Conservation (phyloP, 2,888 invertebrate species). For the Ditylenchus weischeri region DNA sequence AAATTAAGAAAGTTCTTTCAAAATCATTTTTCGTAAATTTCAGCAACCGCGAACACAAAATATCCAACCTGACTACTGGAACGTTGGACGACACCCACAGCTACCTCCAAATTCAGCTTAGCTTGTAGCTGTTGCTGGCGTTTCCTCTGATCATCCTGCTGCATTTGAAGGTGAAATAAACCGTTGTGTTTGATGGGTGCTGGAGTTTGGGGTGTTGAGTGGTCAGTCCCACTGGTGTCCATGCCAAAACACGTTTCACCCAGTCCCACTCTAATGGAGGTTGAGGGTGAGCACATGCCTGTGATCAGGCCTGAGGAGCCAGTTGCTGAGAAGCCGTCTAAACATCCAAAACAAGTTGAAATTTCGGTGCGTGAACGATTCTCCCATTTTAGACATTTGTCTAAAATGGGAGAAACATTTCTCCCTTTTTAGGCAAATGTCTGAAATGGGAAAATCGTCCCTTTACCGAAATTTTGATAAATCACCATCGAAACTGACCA, state of each 20-base stretch:
- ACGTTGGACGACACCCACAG: conserved; percentile 11
- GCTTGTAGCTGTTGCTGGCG: conserved; percentile 17
- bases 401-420: too few species aligned
- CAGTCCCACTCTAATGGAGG: conserved; percentile 4
- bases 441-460: too few species aligned
- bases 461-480: neutral
- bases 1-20: too few species aligned
- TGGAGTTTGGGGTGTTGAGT: conserved; percentile 1
- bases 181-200: conserved; percentile 3
- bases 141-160: conserved; percentile 26
- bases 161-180: conserved; percentile 18
- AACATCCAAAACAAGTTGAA: neutral
- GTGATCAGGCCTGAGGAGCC: conserved; percentile 7
- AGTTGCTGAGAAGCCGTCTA: conserved; percentile 22
- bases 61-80: conserved; percentile 21
- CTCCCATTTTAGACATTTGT: too few species aligned
- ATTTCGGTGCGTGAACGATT: too few species aligned
- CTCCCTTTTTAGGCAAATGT: too few species aligned
- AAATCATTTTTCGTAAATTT: too few species aligned
- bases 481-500: neutral
- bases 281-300: conserved; percentile 20
- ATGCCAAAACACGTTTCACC: conserved; percentile 9
- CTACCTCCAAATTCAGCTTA: neutral
- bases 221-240: neutral
- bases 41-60: neutral